Conservation (phyloP, 2,113 vertebrate species). For the Stercorarius parasiticus region DNA sequence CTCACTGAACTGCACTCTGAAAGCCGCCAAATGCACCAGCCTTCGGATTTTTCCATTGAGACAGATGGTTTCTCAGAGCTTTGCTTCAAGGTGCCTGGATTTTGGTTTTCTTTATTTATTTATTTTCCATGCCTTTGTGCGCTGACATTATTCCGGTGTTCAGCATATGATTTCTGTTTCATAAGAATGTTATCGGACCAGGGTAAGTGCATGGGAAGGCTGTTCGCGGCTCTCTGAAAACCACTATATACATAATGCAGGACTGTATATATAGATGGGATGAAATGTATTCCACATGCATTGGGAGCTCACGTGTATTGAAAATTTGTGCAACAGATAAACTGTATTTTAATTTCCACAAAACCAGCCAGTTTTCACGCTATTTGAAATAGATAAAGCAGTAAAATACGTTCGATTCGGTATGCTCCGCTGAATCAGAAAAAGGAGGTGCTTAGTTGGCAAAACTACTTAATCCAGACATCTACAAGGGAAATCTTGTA, state of each 20-base stretch:
- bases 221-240: background rate
- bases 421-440: background rate
- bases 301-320: background rate
- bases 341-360: conserved; percentile 17
- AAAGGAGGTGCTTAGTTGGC: conserved; percentile 61
- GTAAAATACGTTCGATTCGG: background rate
- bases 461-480: conserved; percentile 66
- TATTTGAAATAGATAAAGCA: background rate
- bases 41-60: background rate
- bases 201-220: background rate
- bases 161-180: conserved; percentile 31
- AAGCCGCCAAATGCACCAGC: background rate
- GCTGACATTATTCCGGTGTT: conserved; percentile 15
- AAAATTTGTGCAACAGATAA: conserved; percentile 15
- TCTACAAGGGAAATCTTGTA: conserved; percentile 64
- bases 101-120: background rate
- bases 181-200: conserved; percentile 41
- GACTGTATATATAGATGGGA: background rate
- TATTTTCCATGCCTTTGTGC: conserved; percentile 23
- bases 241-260: background rate
- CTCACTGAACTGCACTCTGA: background rate
- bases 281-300: conserved; percentile 20
- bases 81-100: conserved; percentile 19
- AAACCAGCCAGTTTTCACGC: background rate
- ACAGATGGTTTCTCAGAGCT: background rate